Evolutionary conservation across 2,888 invertebrate species (phyloP).

Genomic region (Apoderus coryli): DNA sequence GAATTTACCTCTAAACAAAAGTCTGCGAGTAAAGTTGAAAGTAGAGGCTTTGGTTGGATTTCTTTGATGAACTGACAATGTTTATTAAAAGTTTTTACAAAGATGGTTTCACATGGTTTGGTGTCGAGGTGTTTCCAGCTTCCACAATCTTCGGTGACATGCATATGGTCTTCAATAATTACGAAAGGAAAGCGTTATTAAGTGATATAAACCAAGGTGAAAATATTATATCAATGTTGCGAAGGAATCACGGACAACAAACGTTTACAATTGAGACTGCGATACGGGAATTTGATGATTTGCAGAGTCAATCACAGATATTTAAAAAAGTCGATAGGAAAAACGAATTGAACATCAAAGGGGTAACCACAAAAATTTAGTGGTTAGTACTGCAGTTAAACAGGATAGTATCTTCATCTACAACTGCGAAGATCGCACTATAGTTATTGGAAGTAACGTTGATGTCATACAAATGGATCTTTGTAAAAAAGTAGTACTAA

Average conservation of each 20-base stretch:
- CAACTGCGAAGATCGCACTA: conserved; percentile 12
- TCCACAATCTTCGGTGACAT: conserved; percentile 15
- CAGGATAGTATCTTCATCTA: conserved; percentile 11
- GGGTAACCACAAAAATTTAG: conserved; percentile 8
- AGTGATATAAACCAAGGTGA: conserved; percentile 18
- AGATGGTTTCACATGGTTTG: conserved; percentile 16
- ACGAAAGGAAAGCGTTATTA: conserved; percentile 14
- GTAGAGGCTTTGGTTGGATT: conserved; percentile 15
- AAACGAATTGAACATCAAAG: conserved; percentile 4
- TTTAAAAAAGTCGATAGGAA: conserved; percentile 8
- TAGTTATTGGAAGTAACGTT: conserved; percentile 12
- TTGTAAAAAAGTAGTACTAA: conserved; percentile 11
- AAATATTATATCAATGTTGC: conserved; percentile 14
- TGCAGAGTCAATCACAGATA: too few species aligned
- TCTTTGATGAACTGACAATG: conserved; percentile 14
- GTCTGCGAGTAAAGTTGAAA: conserved; percentile 9
- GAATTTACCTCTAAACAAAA: too few species aligned
- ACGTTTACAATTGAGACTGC: neutral
- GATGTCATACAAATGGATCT: conserved; percentile 11
- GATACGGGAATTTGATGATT: too few species aligned
- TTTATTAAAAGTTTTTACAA: conserved; percentile 13
- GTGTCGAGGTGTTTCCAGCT: conserved; percentile 13
- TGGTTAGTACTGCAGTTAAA: conserved; percentile 9
- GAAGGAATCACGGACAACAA: conserved; percentile 9
- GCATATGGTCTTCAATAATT: conserved; percentile 12